These are phyloP conservation scores for Drosophila sp. DNA, from an alignment of 1,140 invertebrate species.

Conservation along the genomic window DNA sequence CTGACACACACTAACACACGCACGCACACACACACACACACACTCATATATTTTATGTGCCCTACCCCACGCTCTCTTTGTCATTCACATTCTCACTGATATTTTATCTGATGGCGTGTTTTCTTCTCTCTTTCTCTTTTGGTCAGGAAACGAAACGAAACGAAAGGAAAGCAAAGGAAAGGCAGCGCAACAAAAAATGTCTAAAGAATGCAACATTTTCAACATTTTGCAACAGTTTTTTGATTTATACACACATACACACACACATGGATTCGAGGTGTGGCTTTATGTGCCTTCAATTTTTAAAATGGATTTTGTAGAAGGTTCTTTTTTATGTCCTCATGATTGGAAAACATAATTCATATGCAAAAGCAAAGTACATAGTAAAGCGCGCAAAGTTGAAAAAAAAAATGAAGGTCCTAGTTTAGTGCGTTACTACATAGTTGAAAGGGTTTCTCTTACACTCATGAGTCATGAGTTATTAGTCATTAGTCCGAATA, in stretches of 20 bases:
- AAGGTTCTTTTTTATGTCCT: neutral
- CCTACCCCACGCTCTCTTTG: neutral
- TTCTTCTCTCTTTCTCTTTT: slow-evolving; percentile 5
- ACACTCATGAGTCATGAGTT: no score
- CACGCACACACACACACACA: neutral
- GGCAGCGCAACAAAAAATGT: slow-evolving; percentile 1
- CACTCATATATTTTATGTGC: slow-evolving; percentile 7
- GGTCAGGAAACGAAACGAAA: neutral
- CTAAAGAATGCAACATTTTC: slow-evolving; percentile 14
- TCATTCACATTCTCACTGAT: neutral
- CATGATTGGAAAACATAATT: slow-evolving; percentile 4
- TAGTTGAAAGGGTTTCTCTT: no score
- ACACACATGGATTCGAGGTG: neutral
- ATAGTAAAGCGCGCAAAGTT: neutral
- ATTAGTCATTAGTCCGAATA: no score
- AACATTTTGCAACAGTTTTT: slow-evolving; percentile 22
- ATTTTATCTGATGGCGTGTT: slow-evolving; percentile 12
- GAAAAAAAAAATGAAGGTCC: no score
- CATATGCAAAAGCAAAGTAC: slow-evolving; percentile 4
- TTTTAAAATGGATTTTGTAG: slow-evolving; percentile 3
- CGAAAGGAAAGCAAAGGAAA: neutral
- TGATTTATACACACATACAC: slow-evolving; percentile 14
- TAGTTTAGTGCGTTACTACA: no score
- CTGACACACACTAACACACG: neutral
- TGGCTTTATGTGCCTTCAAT: slow-evolving; percentile 4